These are phyloP conservation scores for Sebastes steindachneri DNA, from an alignment of 2,797 vertebrate species.

Conservation along the genomic window DNA sequence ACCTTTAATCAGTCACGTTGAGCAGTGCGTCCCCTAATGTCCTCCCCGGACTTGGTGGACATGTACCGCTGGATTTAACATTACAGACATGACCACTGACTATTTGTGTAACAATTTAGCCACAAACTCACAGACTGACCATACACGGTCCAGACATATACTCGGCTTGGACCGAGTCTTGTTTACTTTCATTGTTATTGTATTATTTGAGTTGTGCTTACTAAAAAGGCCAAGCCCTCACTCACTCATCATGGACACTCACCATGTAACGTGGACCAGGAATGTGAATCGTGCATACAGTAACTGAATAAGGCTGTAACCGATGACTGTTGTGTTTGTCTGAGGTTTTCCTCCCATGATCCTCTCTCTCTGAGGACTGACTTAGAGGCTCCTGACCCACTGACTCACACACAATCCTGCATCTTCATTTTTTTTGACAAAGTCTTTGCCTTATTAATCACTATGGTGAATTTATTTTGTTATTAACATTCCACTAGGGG, in stretches of 20 bases:
- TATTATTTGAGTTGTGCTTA: neutral
- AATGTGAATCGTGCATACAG: constrained; percentile 9
- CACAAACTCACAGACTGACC: no score
- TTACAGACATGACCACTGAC: no score
- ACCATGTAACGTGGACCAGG: constrained; percentile 12
- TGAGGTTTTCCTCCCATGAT: constrained; percentile 21
- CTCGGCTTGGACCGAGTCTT: no score
- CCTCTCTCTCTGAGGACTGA: constrained; percentile 25
- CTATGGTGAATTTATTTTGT: neutral
- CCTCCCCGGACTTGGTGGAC: no score
- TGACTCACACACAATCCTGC: constrained; percentile 58
- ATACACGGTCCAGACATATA: no score
- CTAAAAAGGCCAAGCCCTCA: constrained; percentile 2
- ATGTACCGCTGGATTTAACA: no score
- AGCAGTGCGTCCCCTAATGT: fast-evolving
- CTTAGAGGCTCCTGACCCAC: constrained; percentile 23
- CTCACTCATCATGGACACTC: constrained; percentile 17
- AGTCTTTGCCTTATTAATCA: neutral
- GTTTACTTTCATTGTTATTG: neutral
- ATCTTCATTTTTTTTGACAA: neutral
- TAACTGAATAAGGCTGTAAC: constrained; percentile 29
- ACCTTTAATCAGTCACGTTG: no score
- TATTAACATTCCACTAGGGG: neutral
- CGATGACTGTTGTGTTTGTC: constrained; percentile 43
- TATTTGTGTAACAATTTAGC: no score